Evolutionary conservation across 2,888 invertebrate genomes (phyloP), one percentile per base, ranked within the genome.

Genomic region (Chloroclysta siterata): DNA sequence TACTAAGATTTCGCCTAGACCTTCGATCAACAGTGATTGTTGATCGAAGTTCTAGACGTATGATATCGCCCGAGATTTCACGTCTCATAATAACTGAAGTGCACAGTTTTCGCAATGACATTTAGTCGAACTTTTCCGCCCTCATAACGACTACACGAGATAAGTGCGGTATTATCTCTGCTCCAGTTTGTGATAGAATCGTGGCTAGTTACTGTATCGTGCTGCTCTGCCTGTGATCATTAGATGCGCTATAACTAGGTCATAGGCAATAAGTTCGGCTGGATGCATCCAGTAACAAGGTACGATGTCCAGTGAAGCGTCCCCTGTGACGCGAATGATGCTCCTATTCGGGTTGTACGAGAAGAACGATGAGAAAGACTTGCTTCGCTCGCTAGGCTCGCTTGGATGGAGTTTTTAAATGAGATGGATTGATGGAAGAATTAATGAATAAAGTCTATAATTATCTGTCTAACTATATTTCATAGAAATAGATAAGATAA

Each of bases 211-310:
- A 17, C 17, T n/a, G 13, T 13, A 52, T 52, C 33, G 15, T 22
- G 3, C n/a, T 17, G 53, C 53, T 39, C 51, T 39, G 36, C 36
- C 36, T 33, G 28, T 13, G 51, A 6, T 33, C 17, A 17, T 54
- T 54, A 54, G 54, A 46, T 54, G 46, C 46, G 42, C 53, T 15
- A 14, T 15, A 44, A 15, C 46, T 46, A 36, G 54, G 46, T 46
- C 46, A 54, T 46, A 51, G 33, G 15, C 54, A 54, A 54, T 46
- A 33, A 36, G 28, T 17, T 39, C 52, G 33, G 14, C 10, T 33
- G 51, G 33, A 51, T 51, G 33, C 51, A 51, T 50, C 29, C 29
- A 39, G 36, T 39, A 39, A 33, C 33, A 36, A 51, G 15, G 51
- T 33, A 15, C 11, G 1, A n/a, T 29, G 14, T 7, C 50, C 33